A percentile compares a stretch with the other conserved stretches of the same genome.
phyloP scores from a whole-genome alignment of 1,140 invertebrate genomes.

The Lordiphosa stackelbergi region DNA sequence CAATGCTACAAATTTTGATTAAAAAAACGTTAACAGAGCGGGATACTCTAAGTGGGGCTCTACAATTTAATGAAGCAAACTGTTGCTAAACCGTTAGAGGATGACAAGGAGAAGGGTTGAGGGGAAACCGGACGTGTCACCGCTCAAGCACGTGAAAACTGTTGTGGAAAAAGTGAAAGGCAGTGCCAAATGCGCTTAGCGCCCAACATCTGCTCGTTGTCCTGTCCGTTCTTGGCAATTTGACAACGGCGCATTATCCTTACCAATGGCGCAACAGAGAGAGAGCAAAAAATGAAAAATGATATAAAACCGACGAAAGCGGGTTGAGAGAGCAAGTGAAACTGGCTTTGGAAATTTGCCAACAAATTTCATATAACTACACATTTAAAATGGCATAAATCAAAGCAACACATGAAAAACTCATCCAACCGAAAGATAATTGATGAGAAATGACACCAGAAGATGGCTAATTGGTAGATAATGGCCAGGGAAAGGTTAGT shows the following conservation, averaged over 20 bases:
- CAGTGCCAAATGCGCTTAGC: slow-evolving; percentile 45
- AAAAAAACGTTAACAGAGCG: too few relatives aligned
- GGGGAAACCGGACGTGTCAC: slow-evolving; percentile 21
- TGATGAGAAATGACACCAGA: slow-evolving; percentile 15
- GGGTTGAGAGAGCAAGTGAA: background rate
- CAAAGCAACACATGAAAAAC: slow-evolving; percentile 36
- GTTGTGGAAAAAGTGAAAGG: slow-evolving; percentile 17
- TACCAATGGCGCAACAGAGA: slow-evolving; percentile 55
- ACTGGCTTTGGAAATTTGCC: slow-evolving; percentile 10
- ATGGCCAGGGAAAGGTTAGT: too few relatives aligned
- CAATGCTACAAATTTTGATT: slow-evolving; percentile 43
- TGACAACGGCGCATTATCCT: slow-evolving; percentile 67
- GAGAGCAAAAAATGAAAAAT: slow-evolving; percentile 34
- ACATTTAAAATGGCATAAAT: slow-evolving; percentile 68
- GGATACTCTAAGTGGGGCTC: slow-evolving; percentile 16
- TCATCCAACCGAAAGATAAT: slow-evolving; percentile 5
- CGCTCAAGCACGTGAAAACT: slow-evolving; percentile 42
- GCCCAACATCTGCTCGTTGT: slow-evolving; percentile 49
- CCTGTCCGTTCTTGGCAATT: slow-evolving; percentile 47
- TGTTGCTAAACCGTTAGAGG: slow-evolving; percentile 26
- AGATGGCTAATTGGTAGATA: too few relatives aligned
- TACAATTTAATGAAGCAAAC: slow-evolving; percentile 50
- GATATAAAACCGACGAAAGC: slow-evolving; percentile 8
- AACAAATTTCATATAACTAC: slow-evolving; percentile 26
- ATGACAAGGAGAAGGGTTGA: background rate